Conservation (phyloP, 2,113 vertebrate species). For the Clarias gariepinus region DNA sequence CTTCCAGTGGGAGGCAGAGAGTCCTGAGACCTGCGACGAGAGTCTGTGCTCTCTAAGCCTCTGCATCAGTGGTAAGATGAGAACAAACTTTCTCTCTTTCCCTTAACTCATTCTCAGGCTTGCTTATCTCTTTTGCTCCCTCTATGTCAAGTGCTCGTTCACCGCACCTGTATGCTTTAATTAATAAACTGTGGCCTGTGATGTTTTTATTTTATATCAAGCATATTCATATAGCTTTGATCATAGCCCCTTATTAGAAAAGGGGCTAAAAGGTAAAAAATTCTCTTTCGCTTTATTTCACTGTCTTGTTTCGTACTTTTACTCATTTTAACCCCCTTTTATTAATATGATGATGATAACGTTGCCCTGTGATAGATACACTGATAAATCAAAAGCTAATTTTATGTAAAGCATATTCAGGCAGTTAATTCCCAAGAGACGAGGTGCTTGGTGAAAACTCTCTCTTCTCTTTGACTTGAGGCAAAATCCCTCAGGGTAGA, state of each 20-base stretch:
- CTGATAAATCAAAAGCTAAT: not conserved
- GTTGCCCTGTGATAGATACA: slow-evolving; percentile 31
- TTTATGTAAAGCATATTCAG: not conserved
- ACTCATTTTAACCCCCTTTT: slow-evolving; percentile 25
- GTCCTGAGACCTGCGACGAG: slow-evolving; percentile 68
- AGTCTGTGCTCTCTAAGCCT: slow-evolving; percentile 73
- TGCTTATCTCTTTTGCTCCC: not conserved
- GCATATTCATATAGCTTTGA: not conserved
- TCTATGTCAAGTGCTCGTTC: not conserved
- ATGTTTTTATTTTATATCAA: not conserved
- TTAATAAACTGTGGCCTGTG: not conserved
- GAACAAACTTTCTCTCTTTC: slow-evolving; percentile 52
- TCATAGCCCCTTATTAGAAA: not conserved
- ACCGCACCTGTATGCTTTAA: not conserved
- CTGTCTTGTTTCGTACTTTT: slow-evolving; percentile 8
- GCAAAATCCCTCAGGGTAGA: slow-evolving; percentile 20
- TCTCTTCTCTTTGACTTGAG: slow-evolving; percentile 6
- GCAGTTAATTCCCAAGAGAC: not conserved
- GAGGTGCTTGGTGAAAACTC: not conserved
- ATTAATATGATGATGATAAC: slow-evolving; percentile 22
- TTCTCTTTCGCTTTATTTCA: not conserved
- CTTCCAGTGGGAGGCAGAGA: slow-evolving; percentile 70
- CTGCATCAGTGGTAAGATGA: slow-evolving; percentile 73
- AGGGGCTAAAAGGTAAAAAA: not conserved
- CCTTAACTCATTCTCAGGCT: slow-evolving; percentile 12